Base-by-base conservation (phyloP, 1,140 invertebrate genomes). In the Lordiphosa collinella region DNA sequence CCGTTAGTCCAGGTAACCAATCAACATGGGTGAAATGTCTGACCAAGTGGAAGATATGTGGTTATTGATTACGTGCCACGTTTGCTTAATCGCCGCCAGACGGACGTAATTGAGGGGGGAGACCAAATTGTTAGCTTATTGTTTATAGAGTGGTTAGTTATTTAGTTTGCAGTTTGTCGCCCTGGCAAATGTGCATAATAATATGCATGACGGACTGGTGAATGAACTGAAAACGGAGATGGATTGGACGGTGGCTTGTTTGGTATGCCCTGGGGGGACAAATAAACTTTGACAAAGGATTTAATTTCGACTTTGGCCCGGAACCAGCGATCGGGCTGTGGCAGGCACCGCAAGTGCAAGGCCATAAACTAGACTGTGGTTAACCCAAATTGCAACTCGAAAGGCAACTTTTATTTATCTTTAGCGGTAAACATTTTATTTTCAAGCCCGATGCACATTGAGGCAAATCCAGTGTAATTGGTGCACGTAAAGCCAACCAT, bases 1-100 rank as follows among this genome's bases (percentile, higher is more conserved):
- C 76, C 76, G 78, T 80, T 80, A 82, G 72, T 14, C 53, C 43
- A 66, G 50, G 40, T 61, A 51, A 52, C 25, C 66, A 69, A 70
- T 66, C 75, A 74, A 48, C 40, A 31, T 51, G 55, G 59, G 71
- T 84, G 76, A 84, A 84, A 82, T 66, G 53, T 58, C 60, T 51
- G 50, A 47, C 48, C 51, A 48, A 57, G 13, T 51, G 35, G 53
- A 58, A 67, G 14, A 34, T 22, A 36, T 48, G 34, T 53, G 38
- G 51, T 76, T 67, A 82, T 82, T 55, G 76, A 84, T 80, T 82
- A 80, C 75, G 75, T 80, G 75, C 75, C 46, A 58, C 54, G 78
- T 56, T 76, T 82, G 72, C 53, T 56, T 60, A 84, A 80, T 67
- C 53, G 35, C 56, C 43, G 31, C 43, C 46, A 34, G 36, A 9